Evolutionary conservation across 2,888 invertebrate species (phyloP), one percentile per base, ranked within the genome.

Genomic region (Caenorhabditis auriculariae): DNA sequence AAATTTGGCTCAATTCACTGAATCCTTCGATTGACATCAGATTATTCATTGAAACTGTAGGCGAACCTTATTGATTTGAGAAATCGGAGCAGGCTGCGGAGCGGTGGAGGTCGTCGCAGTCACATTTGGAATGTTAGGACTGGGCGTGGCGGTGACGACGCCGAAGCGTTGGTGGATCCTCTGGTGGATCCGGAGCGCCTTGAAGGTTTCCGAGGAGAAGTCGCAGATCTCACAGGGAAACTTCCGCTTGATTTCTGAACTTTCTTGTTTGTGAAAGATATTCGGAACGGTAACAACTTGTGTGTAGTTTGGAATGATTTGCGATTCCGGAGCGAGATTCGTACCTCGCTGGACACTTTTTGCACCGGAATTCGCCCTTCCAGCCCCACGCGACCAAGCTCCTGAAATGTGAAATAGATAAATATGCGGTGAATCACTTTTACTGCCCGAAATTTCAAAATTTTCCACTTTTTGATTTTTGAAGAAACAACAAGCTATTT

Each of bases 151-250:
- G 24, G 54, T 62, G 6, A 62, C 15, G 3, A 62, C 62, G 19
- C 62, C 62, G 29, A 45, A 47, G 7, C 29, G 35, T 27, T 47
- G 42, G 42, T 69, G 69, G 29, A 61, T 35, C 21, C 45, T 46
- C 12, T 44, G 39, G 32, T 69, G 69, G 41, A 47, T 47, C 17
- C 45, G 41, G 7, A 60, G 43, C 5, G 69, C 60, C 48, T 69
- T 66, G 15, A 47, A 32, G 0, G 69, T 60, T 24, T 28, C 48
- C 15, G 66, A 44, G 3, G 60, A 59, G 53, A 69, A 69, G 39
- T 66, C 63, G 43, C 69, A 69, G 32, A 60, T 52, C 24, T 66
- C 66, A 41, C 69, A 69, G 12, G 50, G 41, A 23, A 54, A 60
- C 45, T 57, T 56, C 3, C 63, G 47, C 1, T 19, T 35, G 19